Base-by-base conservation (phyloP, 2,797 vertebrate genomes). In the Manis pentadactyla region DNA sequence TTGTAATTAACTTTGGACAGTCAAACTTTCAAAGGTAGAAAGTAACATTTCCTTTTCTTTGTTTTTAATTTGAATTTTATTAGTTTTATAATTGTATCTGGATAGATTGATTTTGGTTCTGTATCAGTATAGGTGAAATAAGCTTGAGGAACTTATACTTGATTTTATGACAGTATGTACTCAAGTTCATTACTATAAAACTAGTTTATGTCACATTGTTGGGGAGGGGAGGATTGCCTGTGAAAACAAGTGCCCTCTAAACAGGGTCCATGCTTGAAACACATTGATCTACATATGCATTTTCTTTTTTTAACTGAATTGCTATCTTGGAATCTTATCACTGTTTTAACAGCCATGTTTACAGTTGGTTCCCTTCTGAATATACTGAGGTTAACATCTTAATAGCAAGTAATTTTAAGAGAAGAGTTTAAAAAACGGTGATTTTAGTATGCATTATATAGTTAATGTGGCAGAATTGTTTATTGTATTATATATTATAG, bases 351-450 rank as follows among this genome's bases (percentile, higher is more conserved):
- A 68, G 71, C 34, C 69, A n/a, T 25, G 55, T 23, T 90, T 87
- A 79, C 46, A 46, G 46, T 46, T 7, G 2, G 42, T 75, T 90
- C 27, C 53, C 14, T 19, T 88, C 14, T 57, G 51, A 93, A 84
- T 34, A 61, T 23, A 69, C 0, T 59, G 15, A 92, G 7, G 31
- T 77, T 57, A 77, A 29, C 63, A 81, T 31, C 57, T 82, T 37
- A 74, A 63, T 2, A 89, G 49, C 31, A 95, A 68, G 17, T 64
- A 86, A 83, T 57, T 79, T 95, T 51, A 85, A 82, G 46, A 86
- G 86, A 92, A 94, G 3, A 82, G 46, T 53, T 90, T 49, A 91
- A 31, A 64, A 95, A 93, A 66, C 29, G 18, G 31, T 64, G n/a
- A 46, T 59, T 84, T 95, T 42, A 66, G 8, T 51, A 53, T 46